Evolutionary conservation across 2,113 vertebrate species (phyloP).

Genomic region (Dunckerocampus dactyliophorus): DNA sequence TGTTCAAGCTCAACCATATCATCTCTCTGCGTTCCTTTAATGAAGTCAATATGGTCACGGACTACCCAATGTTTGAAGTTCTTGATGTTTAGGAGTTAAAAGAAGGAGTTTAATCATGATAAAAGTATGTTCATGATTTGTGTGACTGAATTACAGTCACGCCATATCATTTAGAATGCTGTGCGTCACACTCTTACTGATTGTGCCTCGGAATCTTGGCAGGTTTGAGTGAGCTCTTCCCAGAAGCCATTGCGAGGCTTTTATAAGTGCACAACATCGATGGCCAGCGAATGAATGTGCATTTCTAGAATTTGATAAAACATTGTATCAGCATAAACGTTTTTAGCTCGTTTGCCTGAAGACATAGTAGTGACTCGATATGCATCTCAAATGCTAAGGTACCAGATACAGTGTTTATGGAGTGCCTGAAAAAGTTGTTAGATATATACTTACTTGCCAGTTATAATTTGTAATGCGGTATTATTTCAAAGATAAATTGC

Average conservation of each 20-base stretch:
- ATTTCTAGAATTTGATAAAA: not conserved
- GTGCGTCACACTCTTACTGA: not conserved
- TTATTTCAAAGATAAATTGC: not conserved
- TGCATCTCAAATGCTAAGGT: constrained; percentile 1
- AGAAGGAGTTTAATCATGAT: no score
- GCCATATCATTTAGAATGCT: not conserved
- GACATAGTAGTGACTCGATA: constrained; percentile 23
- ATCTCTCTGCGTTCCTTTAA: no score
- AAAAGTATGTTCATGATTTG: no score
- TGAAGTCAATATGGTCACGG: no score
- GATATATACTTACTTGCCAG: constrained; percentile 19
- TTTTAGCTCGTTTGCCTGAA: not conserved
- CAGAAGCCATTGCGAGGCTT: no score
- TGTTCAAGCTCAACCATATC: no score
- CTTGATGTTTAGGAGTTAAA: no score
- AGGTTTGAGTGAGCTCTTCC: no score
- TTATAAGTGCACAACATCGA: not conserved
- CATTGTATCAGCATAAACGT: not conserved
- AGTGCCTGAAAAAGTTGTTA: constrained; percentile 5
- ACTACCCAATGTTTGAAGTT: no score
- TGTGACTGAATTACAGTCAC: no score
- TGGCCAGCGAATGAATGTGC: not conserved
- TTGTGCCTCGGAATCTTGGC: not conserved
- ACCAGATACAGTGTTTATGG: constrained; percentile 7
- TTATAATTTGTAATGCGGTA: not conserved